Percentiles rank a stretch among this genome's conserved stretches.
Evolutionary conservation across 2,113 vertebrate species (phyloP).

Genomic region (Caranx ignobilis): DNA sequence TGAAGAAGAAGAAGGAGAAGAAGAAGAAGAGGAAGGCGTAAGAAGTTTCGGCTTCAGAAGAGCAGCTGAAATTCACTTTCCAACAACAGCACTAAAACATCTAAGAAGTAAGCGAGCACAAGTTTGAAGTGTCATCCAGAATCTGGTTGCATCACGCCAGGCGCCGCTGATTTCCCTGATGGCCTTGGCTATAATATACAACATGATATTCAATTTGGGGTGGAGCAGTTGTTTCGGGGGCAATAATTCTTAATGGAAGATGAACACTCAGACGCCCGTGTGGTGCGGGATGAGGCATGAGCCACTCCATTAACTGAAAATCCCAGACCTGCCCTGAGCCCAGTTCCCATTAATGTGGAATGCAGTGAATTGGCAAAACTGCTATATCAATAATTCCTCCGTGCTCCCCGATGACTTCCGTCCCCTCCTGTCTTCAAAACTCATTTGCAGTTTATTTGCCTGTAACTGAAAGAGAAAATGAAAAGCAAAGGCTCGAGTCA

Average conservation of each 20-base stretch:
- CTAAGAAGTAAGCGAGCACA: not conserved
- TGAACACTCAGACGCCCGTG: constrained; percentile 40
- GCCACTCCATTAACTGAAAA: constrained; percentile 54
- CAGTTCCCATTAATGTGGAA: constrained; percentile 44
- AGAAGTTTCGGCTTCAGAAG: not conserved
- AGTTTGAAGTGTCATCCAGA: not conserved
- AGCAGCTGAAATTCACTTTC: not conserved
- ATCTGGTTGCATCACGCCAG: not conserved
- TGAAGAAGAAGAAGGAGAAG: too few species aligned
- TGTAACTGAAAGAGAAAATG: constrained; percentile 13
- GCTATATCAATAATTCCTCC: constrained; percentile 32
- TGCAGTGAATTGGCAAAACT: constrained; percentile 26
- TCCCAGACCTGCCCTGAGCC: constrained; percentile 39
- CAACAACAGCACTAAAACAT: not conserved
- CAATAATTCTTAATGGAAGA: constrained; percentile 55
- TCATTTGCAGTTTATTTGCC: constrained; percentile 39
- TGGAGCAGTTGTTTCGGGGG: constrained; percentile 44
- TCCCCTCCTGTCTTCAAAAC: constrained; percentile 3
- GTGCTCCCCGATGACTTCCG: constrained; percentile 18
- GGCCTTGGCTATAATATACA: constrained; percentile 27
- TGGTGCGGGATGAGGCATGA: constrained; percentile 37
- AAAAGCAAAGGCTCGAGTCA: constrained; percentile 9
- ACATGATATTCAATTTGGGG: constrained; percentile 52
- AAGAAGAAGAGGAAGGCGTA: too few species aligned
- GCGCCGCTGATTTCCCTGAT: constrained; percentile 53